Evolutionary conservation across 1,140 invertebrate genomes (phyloP).

Genomic region (Euwallacea similis): DNA sequence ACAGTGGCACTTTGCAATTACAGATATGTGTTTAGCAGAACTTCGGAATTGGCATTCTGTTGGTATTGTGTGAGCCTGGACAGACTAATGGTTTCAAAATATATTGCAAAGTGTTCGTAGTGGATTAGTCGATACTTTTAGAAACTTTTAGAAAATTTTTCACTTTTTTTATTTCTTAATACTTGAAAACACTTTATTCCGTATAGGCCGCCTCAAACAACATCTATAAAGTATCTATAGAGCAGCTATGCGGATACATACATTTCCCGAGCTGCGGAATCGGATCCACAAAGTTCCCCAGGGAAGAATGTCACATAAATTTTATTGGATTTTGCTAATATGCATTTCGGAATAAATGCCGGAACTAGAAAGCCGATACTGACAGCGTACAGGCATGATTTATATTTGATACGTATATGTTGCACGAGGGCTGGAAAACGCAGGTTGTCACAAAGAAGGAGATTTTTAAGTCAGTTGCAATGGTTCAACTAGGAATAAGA

Average conservation of each 20-base stretch:
- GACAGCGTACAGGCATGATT: conserved; percentile 1
- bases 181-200: not conserved
- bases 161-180: not conserved
- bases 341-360: conserved; percentile 12
- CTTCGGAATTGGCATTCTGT: not conserved
- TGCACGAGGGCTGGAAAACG: too few species aligned
- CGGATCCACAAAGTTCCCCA: conserved; percentile 9
- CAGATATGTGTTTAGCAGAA: not conserved
- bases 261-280: not conserved
- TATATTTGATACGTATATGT: not conserved
- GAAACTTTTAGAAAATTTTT: too few species aligned
- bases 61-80: not conserved
- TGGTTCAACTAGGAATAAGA: too few species aligned
- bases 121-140: too few species aligned
- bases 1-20: conserved; percentile 6
- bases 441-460: too few species aligned
- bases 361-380: conserved; percentile 5
- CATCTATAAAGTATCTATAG: not conserved
- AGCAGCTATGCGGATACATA: not conserved
- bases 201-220: not conserved
- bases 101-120: too few species aligned
- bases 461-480: too few species aligned
- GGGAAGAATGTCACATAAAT: conserved; percentile 12
- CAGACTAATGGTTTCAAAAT: not conserved
- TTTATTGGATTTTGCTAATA: conserved; percentile 2